Base-by-base conservation (phyloP, 1,140 invertebrate species). In the Drosophila mayri region DNA sequence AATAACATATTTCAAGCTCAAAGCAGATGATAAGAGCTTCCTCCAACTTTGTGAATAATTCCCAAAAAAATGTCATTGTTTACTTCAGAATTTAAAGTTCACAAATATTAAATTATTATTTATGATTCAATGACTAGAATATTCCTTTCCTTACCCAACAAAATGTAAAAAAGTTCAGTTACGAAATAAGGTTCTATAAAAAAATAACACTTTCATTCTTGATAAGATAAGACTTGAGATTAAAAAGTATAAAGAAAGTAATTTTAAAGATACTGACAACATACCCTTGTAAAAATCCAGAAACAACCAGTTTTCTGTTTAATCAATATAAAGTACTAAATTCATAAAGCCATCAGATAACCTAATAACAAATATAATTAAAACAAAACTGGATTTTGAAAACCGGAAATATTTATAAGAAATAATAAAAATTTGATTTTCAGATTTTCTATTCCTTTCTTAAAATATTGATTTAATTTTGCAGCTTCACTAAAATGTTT, bases 171-270 rank as follows among this genome's bases (percentile, higher is more conserved):
- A 8, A 8, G 12, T 6, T 11, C 18, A 20, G 7, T 35, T 52
- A 11, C 8, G 14, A 16, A 22, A 38, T 16, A 7, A n/a, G 20
- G 4, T 55, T 54, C 22, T 14, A 37, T 52, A 22, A 68, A 49
- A 40, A 11, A 4, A 16, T 12, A 28, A 2, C 20, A 35, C 16
- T 47, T 63, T 47, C 22, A 41, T 41, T 32, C 0, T 4, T 25
- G 41, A 67, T 65, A 40, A 67, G 60, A 67, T 47, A 47, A 2
- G 10, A 12, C 11, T 14, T 35, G n/a, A 30, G 12, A 57, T 58
- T 28, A 16, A 28, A 46, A 9, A 20, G 10, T n/a, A 12, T 16
- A 30, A 32, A 22, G 10, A 16, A 28, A 28, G 30, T 22, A 37
- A 32, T 44, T 30, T 3, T 12, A 28, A 20, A 14, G 2, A 55